Base-by-base conservation (phyloP, 2,888 invertebrate genomes). In the Scaptomyza flava region DNA sequence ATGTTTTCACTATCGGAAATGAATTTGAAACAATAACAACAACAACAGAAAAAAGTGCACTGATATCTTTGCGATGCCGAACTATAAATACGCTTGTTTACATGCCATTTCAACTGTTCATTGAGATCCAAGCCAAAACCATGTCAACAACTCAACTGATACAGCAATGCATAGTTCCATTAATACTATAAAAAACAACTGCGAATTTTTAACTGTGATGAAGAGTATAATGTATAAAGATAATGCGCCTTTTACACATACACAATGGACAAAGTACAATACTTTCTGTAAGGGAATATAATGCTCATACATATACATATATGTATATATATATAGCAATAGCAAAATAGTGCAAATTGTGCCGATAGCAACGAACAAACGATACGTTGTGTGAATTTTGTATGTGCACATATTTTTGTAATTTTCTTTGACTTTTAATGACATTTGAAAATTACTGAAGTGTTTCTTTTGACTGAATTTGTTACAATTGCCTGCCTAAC, bases 1-100 rank as follows among this genome's bases (percentile, higher is more conserved):
- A 72, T 76, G 65, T 78, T 78, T 78, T 69, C 79, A 73, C 72
- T 80, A 78, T 78, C 81, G 68, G 57, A 72, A 77, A 62, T 80
- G 67, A 77, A 69, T 77, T 72, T 69, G 72, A 79, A 77, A 46
- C 53, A 62, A 62, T 27, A 75, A 75, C 50, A 71, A 79, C 45
- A 30, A 51, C 48, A 33, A 54, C n/a, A 38, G 3, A n/a, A n/a
- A n/a, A 7, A 38, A 52, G 38, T 31, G 6, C 20, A 9, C 14
- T 53, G 36, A 27, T 12, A 20, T n/a, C 36, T 23, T 12, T 27
- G 2, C 6, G 6, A 11, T 42, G 60, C n/a, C 64, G 64, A 65
- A 54, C 20, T 27, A 33, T n/a, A 56, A 54, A 65, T 54, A 67
- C 67, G 34, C 64, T 64, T 56, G 9, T 51, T 51, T 14, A 27